Conservation (phyloP, 2,888 invertebrate species). For the Strigamia maritima region DNA sequence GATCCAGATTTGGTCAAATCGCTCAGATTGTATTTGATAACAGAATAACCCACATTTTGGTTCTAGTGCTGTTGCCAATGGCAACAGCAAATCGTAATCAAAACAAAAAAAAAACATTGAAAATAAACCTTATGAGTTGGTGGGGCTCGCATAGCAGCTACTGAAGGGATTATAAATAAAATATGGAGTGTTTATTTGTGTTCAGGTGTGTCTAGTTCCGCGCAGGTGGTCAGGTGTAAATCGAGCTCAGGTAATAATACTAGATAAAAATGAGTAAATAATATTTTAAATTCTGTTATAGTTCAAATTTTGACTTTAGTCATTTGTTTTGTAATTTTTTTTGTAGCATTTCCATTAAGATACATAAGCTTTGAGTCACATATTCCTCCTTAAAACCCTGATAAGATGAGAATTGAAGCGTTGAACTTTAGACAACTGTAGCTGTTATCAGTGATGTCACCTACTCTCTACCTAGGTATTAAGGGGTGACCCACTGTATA, state of each 20-base stretch:
- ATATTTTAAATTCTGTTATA: neutral
- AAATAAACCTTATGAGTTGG: neutral
- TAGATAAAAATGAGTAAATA: neutral
- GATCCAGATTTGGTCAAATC: neutral
- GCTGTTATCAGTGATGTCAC: neutral
- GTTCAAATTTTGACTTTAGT: neutral
- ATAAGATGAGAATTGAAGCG: conserved; percentile 4
- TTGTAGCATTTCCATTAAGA: neutral
- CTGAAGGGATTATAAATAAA: neutral
- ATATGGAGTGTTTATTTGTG: conserved; percentile 8
- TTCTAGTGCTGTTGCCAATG: neutral
- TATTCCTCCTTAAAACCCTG: neutral
- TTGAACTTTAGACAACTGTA: neutral
- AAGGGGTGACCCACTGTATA: no score
- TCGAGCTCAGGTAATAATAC: neutral
- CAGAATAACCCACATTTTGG: neutral
- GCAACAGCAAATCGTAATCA: neutral
- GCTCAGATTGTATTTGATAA: neutral
- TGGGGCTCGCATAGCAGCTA: neutral
- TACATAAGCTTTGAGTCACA: neutral
- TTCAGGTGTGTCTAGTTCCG: neutral
- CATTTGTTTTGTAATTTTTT: neutral
- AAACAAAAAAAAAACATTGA: neutral
- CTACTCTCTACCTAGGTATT: neutral
- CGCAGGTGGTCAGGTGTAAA: conserved; percentile 21